A percentile compares a stretch with the other conserved stretches of the same genome.
These are phyloP conservation scores for Clarias laeviceps DNA, from an alignment of 2,797 vertebrate species.

Conservation along the genomic window DNA sequence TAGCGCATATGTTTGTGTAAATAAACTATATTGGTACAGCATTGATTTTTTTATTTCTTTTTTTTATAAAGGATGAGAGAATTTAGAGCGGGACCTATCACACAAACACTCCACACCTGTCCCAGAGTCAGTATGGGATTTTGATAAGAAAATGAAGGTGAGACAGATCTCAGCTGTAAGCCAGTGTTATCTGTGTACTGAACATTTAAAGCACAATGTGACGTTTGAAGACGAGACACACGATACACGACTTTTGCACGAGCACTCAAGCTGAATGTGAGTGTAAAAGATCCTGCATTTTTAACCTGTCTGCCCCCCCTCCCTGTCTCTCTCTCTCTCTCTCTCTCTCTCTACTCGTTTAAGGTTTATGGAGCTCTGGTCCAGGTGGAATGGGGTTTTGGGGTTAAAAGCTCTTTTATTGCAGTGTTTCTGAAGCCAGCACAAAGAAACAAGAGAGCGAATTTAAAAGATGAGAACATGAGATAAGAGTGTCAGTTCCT, in stretches of 20 bases:
- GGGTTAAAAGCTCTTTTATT: slow-evolving; percentile 75
- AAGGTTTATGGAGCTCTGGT: slow-evolving; percentile 13
- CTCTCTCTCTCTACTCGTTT: slow-evolving; percentile 59
- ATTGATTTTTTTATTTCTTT: not conserved
- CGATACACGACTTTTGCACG: slow-evolving; percentile 45
- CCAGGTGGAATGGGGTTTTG: slow-evolving; percentile 55
- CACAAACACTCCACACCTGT: not conserved
- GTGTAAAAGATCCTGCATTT: slow-evolving; percentile 49
- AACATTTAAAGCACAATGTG: slow-evolving; percentile 45
- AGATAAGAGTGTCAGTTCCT: slow-evolving; percentile 65
- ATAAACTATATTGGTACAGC: not conserved
- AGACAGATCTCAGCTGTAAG: not conserved
- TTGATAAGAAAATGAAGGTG: slow-evolving; percentile 22
- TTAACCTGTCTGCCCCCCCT: slow-evolving; percentile 35
- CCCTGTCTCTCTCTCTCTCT: slow-evolving; percentile 24
- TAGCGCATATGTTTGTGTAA: not conserved
- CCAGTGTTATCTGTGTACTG: slow-evolving; percentile 26
- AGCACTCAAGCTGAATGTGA: slow-evolving; percentile 55
- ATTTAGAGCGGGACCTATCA: not conserved
- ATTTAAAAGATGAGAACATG: slow-evolving; percentile 67
- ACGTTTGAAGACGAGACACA: slow-evolving; percentile 49
- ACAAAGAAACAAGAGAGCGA: slow-evolving; percentile 63
- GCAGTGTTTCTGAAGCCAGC: slow-evolving; percentile 67
- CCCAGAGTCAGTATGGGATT: not conserved
- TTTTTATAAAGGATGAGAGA: not conserved